Conservation (phyloP, 1,140 invertebrate species). For the Lutraria rhynchaena region DNA sequence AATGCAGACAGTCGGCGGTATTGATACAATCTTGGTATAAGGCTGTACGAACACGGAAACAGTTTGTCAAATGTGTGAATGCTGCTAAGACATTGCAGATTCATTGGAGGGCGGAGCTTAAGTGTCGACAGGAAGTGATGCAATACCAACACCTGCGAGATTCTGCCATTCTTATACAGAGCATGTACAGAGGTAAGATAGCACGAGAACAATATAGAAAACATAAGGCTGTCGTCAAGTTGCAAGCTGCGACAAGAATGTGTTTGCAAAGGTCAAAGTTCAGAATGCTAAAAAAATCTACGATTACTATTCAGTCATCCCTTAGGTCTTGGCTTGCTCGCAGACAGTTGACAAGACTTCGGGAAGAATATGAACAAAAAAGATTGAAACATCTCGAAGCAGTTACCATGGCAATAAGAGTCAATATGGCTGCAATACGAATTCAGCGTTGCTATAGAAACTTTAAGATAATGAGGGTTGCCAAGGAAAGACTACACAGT, state of each 20-base stretch:
- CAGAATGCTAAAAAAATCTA: conserved; percentile 30
- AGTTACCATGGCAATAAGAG: conserved; percentile 26
- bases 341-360: conserved; percentile 14
- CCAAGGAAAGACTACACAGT: conserved; percentile 60
- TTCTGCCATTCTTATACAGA: conserved; percentile 58
- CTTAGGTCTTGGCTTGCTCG: conserved; percentile 55
- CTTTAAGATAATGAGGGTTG: conserved; percentile 53
- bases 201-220: not conserved
- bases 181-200: conserved; percentile 28
- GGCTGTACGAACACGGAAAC: conserved; percentile 18
- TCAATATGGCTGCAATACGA: conserved; percentile 64
- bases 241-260: conserved; percentile 62
- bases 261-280: conserved; percentile 35
- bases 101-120: conserved; percentile 27
- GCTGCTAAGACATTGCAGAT: conserved; percentile 42
- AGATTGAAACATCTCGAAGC: conserved; percentile 52
- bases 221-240: conserved; percentile 52
- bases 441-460: conserved; percentile 72
- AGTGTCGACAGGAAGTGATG: conserved; percentile 16
- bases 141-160: conserved; percentile 42
- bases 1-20: conserved; percentile 35
- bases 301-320: conserved; percentile 61
- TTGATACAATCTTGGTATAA: conserved; percentile 60
- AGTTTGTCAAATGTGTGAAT: not conserved
- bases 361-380: conserved; percentile 7